Conservation (phyloP, 23 tunicate species). For the Ciona savignyi region DNA sequence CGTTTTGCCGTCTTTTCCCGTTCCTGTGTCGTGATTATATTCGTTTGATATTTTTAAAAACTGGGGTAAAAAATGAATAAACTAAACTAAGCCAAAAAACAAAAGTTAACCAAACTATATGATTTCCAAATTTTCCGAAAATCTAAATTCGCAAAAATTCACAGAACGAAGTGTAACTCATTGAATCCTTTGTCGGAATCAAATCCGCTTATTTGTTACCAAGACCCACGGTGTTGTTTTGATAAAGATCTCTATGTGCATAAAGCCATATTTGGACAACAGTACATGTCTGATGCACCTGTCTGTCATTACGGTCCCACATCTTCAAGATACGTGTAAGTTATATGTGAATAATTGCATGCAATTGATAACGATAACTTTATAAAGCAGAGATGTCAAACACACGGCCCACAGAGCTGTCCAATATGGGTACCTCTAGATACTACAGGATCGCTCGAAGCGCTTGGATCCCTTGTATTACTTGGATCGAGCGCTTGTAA, state of each 20-base stretch:
- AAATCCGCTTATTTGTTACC: constrained; percentile 43
- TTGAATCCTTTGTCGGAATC: constrained; percentile 31
- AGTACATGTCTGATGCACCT: constrained; percentile 62
- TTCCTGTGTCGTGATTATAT: no score
- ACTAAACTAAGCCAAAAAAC: not conserved
- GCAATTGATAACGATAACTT: no score
- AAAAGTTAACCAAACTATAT: not conserved
- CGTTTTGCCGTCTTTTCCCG: no score
- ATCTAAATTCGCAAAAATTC: not conserved
- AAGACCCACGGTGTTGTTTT: constrained; percentile 81
- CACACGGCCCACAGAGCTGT: no score
- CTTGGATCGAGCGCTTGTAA: not conserved
- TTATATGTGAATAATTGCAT: no score
- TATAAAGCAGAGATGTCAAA: no score
- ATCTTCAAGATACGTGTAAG: constrained; percentile 34
- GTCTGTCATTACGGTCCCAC: constrained; percentile 90
- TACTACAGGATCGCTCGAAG: no score
- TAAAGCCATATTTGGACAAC: constrained; percentile 57
- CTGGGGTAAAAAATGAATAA: no score
- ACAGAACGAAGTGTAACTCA: constrained; percentile 49
- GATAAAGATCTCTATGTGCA: constrained; percentile 64
- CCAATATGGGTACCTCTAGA: not conserved
- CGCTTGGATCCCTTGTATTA: no score
- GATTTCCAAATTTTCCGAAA: not conserved
- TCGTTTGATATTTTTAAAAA: no score